Conservation (phyloP, 2,888 invertebrate genomes). For the Pseudeuparius sepicola region DNA sequence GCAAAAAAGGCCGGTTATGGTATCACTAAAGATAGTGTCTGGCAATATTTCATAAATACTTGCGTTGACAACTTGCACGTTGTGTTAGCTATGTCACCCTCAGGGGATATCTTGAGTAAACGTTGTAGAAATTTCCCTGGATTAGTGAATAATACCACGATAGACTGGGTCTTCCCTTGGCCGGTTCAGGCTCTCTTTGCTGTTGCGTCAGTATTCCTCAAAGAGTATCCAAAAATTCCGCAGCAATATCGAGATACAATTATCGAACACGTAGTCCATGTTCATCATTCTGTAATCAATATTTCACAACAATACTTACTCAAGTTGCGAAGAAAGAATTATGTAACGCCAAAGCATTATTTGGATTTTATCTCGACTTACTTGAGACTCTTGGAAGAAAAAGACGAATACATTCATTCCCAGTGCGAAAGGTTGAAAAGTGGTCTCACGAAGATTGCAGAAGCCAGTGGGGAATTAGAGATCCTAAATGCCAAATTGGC, state of each 20-base stretch:
- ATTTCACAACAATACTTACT: constrained; percentile 64
- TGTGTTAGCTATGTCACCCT: constrained; percentile 84
- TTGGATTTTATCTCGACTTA: constrained; percentile 79
- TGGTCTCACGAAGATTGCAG: constrained; percentile 73
- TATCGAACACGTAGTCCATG: constrained; percentile 77
- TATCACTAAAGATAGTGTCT: constrained; percentile 70
- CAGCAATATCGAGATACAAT: constrained; percentile 48
- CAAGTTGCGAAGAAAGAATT: constrained; percentile 70
- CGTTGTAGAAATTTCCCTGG: constrained; percentile 87
- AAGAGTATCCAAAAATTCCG: constrained; percentile 46
- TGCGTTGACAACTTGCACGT: constrained; percentile 81
- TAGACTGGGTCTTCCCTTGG: constrained; percentile 94
- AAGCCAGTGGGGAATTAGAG: constrained; percentile 73
- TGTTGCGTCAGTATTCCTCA: constrained; percentile 75
- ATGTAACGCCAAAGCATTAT: constrained; percentile 87
- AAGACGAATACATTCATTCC: constrained; percentile 49
- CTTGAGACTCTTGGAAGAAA: constrained; percentile 62
- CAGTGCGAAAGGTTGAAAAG: constrained; percentile 62
- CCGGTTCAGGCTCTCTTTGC: constrained; percentile 80
- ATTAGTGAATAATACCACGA: constrained; percentile 81
- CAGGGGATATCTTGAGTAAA: constrained; percentile 71
- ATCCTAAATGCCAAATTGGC: constrained; percentile 71
- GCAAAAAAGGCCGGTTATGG: constrained; percentile 63
- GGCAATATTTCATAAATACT: constrained; percentile 71
- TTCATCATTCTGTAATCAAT: constrained; percentile 63